A percentile compares a stretch with the other conserved stretches of the same genome.
Evolutionary conservation across 2,113 vertebrate species (phyloP).

Genomic region (Anthoscopus minutus): DNA sequence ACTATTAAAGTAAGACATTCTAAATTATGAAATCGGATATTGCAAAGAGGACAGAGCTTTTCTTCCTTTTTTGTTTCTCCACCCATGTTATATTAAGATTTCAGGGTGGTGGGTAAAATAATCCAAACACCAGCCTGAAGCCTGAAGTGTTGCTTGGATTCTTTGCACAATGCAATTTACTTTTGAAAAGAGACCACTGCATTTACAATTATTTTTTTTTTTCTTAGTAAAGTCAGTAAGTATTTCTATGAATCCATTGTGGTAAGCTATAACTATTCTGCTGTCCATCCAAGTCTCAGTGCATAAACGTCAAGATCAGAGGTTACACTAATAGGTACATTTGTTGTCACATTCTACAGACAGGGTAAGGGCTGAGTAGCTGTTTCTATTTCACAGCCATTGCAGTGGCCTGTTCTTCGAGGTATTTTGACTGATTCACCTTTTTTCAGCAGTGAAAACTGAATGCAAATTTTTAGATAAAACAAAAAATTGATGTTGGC

Average conservation of each 20-base stretch:
- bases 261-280: neutral
- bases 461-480: neutral
- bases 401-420: neutral
- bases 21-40: neutral
- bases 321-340: neutral
- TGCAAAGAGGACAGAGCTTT: neutral
- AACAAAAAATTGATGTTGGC: neutral
- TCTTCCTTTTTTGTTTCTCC: neutral
- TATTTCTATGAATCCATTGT: neutral
- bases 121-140: neutral
- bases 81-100: neutral
- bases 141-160: neutral
- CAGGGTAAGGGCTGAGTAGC: neutral
- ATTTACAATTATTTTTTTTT: neutral
- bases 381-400: neutral
- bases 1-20: neutral
- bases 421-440: neutral
- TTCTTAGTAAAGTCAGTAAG: neutral
- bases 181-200: neutral
- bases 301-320: neutral
- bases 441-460: neutral
- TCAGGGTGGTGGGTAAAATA: neutral
- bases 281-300: neutral
- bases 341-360: neutral
- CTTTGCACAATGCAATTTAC: neutral